Evolutionary conservation across 2,113 vertebrate genomes (phyloP).

Genomic region (Salvelinus fontinalis): DNA sequence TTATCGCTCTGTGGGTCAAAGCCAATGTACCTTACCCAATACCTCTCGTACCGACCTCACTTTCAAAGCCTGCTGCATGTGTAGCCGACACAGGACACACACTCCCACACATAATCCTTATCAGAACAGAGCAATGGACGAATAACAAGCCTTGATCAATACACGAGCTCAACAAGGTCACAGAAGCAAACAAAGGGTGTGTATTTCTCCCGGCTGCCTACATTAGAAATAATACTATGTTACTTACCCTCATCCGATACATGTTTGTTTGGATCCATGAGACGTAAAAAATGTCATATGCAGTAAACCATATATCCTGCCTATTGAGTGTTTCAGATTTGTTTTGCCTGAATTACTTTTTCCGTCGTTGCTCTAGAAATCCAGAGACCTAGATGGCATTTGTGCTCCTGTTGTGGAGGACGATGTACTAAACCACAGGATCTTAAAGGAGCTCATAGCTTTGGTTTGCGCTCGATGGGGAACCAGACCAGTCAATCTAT

Average conservation of each 20-base stretch:
- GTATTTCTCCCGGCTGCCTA: neutral
- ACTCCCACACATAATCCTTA: neutral
- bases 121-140: conserved; percentile 1
- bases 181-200: neutral
- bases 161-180: conserved; percentile 1
- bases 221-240: neutral
- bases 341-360: neutral
- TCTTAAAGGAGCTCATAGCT: conserved; percentile 50
- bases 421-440: neutral
- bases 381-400: neutral
- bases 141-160: neutral
- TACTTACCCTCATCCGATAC: neutral
- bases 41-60: conserved; percentile 4
- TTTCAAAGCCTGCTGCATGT: neutral
- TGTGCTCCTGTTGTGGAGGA: neutral
- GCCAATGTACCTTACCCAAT: conserved; percentile 14
- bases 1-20: conserved; percentile 15
- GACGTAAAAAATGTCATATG: neutral
- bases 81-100: neutral
- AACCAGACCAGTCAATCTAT: conserved; percentile 61
- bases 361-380: neutral
- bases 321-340: neutral
- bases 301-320: neutral
- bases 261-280: neutral
- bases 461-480: conserved; percentile 60